Conservation (phyloP, 2,888 invertebrate genomes). For the Xestia rhomboidea region DNA sequence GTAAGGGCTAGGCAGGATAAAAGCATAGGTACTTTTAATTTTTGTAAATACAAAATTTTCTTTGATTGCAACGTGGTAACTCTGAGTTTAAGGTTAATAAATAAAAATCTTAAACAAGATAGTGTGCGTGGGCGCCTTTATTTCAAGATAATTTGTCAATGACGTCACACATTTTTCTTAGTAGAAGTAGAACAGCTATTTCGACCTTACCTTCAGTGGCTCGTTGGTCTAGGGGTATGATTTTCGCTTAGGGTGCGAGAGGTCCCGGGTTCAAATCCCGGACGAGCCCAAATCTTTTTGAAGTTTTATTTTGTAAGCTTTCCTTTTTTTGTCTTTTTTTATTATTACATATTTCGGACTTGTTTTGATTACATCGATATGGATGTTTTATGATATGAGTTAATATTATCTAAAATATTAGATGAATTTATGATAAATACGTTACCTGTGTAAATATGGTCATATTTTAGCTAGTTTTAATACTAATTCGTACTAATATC, state of each 20-base stretch:
- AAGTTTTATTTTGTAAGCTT: background rate
- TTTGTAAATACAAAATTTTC: background rate
- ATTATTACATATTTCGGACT: background rate
- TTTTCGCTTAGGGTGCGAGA: slow-evolving; percentile 91
- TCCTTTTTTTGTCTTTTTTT: background rate
- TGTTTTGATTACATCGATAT: background rate
- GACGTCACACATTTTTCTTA: background rate
- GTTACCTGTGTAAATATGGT: background rate
- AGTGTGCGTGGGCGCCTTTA: background rate
- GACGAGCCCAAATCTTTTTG: slow-evolving; percentile 85
- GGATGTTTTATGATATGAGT: background rate
- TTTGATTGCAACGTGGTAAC: background rate
- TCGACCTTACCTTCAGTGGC: slow-evolving; percentile 68
- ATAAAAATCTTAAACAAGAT: background rate
- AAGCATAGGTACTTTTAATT: background rate
- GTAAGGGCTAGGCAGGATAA: background rate
- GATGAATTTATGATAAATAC: background rate
- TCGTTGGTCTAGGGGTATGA: slow-evolving; percentile 91
- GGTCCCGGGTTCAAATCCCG: slow-evolving; percentile 91
- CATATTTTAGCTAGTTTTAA: background rate
- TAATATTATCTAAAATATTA: background rate
- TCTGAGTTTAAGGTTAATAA: background rate
- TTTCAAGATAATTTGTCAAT: rapidly evolving
- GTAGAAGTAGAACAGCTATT: slow-evolving; percentile 60
- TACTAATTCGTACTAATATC: background rate